phyloP scores from a whole-genome alignment of 1,140 invertebrate species.

The Polypedilum vanderplanki region DNA sequence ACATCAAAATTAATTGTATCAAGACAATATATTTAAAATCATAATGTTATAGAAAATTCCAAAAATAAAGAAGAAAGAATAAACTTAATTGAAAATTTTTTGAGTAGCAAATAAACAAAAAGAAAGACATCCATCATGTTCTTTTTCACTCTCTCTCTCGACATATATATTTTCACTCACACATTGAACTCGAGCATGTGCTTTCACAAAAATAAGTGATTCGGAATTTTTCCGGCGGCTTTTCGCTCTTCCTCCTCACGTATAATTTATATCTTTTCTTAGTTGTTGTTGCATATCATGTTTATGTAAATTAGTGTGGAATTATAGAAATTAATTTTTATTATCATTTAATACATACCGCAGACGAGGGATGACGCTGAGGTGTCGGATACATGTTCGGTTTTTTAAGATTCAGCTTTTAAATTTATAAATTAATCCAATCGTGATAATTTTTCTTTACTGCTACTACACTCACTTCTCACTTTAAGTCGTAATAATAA shows the following conservation, averaged over 20 bases:
- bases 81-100: neutral
- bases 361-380: slow-evolving; percentile 15
- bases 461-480: too few relatives aligned
- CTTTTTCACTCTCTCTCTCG: neutral
- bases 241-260: slow-evolving; percentile 16
- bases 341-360: neutral
- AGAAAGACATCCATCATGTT: slow-evolving; percentile 5
- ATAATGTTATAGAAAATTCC: neutral
- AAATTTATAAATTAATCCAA: slow-evolving; percentile 13
- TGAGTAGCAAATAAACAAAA: neutral
- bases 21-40: neutral
- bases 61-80: neutral
- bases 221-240: slow-evolving; percentile 18
- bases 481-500: too few relatives aligned
- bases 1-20: neutral
- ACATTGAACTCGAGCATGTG: neutral
- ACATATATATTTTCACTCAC: neutral
- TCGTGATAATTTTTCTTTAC: neutral
- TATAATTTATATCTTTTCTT: slow-evolving; percentile 15
- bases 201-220: neutral
- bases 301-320: slow-evolving; percentile 5
- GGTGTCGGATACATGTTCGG: slow-evolving; percentile 24
- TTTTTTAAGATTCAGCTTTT: slow-evolving; percentile 25
- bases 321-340: neutral
- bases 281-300: neutral